A percentile compares a stretch with the other conserved stretches of the same genome.
Evolutionary conservation across 2,113 vertebrate genomes (phyloP).

Genomic region (Megaleporinus macrocephalus): DNA sequence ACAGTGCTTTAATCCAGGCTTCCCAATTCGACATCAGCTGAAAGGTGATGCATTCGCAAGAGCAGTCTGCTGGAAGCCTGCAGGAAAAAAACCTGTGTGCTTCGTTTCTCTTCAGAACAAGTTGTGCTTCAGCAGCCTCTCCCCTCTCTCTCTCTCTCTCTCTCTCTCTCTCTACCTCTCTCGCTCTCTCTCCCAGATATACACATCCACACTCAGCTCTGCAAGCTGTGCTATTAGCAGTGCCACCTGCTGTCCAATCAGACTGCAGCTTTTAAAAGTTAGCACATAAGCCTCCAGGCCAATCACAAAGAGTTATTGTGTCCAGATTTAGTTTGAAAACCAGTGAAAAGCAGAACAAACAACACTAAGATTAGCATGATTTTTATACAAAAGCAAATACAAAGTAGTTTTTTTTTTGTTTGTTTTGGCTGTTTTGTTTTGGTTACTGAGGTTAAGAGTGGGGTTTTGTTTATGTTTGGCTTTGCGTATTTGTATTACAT

Average conservation of each 20-base stretch:
- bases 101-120: slow-evolving; percentile 48
- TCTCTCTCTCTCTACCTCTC: slow-evolving; percentile 57
- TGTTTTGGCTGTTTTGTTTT: no score
- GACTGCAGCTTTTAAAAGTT: slow-evolving; percentile 32
- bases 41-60: slow-evolving; percentile 12
- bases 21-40: slow-evolving; percentile 33
- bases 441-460: no score
- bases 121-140: slow-evolving; percentile 65
- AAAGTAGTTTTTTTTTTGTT: no score
- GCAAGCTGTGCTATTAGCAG: slow-evolving; percentile 56
- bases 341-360: no score
- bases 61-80: slow-evolving; percentile 24
- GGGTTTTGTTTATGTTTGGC: no score
- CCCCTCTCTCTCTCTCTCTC: slow-evolving; percentile 43
- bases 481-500: no score
- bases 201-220: slow-evolving; percentile 42
- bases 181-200: slow-evolving; percentile 44
- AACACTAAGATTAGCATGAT: no score
- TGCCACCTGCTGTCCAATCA: slow-evolving; percentile 62
- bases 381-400: no score
- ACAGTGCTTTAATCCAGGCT: slow-evolving; percentile 45
- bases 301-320: slow-evolving; percentile 31
- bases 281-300: slow-evolving; percentile 34
- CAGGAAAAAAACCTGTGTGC: slow-evolving; percentile 47
- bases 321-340: no score